Percentiles rank a stretch among this genome's conserved stretches.
These are phyloP conservation scores for Leptodactylus fallax DNA, from an alignment of 2,797 vertebrate genomes.

Conservation along the genomic window DNA sequence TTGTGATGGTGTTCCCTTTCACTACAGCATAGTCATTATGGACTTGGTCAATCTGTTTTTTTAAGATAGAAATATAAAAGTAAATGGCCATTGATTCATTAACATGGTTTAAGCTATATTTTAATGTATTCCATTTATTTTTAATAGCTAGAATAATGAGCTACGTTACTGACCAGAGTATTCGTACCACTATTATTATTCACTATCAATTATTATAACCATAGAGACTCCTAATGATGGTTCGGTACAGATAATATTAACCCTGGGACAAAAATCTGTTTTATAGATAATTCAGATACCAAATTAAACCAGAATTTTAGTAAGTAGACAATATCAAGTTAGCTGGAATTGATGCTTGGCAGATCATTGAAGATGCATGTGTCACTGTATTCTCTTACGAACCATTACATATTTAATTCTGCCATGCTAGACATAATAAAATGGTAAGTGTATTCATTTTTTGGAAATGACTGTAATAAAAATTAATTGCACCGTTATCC, in stretches of 20 bases:
- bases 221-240: not conserved
- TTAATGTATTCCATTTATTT: not conserved
- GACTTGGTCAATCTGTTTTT: not conserved
- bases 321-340: not conserved
- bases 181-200: not conserved
- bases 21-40: not conserved
- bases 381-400: slow-evolving; percentile 45
- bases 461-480: slow-evolving; percentile 56
- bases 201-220: not conserved
- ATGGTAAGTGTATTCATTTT: slow-evolving; percentile 58
- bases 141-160: not conserved
- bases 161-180: not conserved
- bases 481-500: slow-evolving; percentile 60
- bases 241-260: not conserved
- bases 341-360: not conserved
- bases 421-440: slow-evolving; percentile 56
- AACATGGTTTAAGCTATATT: not conserved
- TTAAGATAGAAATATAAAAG: not conserved
- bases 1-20: not conserved
- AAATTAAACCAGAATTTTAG: not conserved
- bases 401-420: slow-evolving; percentile 54
- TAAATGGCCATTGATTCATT: not conserved
- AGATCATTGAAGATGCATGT: slow-evolving; percentile 31
- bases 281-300: not conserved
- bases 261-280: not conserved